Conservation (phyloP, 2,113 vertebrate species). For the Xerus inauris region DNA sequence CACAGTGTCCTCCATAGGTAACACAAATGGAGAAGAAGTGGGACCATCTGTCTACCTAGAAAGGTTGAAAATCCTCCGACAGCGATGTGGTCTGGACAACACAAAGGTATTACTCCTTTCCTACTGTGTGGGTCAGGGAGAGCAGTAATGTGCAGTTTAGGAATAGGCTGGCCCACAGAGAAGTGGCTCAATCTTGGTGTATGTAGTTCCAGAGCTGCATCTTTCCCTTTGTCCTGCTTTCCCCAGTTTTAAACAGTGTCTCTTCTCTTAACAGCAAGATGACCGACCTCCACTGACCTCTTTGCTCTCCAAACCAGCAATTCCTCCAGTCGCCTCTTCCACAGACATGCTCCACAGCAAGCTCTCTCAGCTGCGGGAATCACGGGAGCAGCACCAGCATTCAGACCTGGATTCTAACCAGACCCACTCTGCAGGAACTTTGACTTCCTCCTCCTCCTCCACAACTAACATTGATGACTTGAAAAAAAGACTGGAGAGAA, state of each 20-base stretch:
- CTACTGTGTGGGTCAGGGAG: background rate
- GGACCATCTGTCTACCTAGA: slow-evolving; percentile 97
- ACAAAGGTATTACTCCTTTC: slow-evolving; percentile 88
- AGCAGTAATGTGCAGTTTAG: background rate
- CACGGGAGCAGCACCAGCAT: slow-evolving; percentile 95
- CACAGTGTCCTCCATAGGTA: slow-evolving; percentile 87
- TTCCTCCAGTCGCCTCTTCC: slow-evolving; percentile 93
- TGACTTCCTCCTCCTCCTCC: slow-evolving; percentile 90
- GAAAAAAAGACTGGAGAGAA: slow-evolving; percentile 99
- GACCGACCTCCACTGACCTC: slow-evolving; percentile 92
- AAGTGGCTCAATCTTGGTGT: accelerated
- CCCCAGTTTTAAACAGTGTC: background rate
- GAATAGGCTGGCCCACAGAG: background rate
- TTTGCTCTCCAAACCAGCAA: slow-evolving; percentile 93
- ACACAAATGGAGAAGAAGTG: slow-evolving; percentile 94
- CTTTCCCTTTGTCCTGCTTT: background rate
- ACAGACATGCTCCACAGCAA: slow-evolving; percentile 99
- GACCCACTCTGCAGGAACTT: slow-evolving; percentile 89
- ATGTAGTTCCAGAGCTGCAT: background rate
- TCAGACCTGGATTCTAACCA: slow-evolving; percentile 91
- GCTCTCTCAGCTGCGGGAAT: slow-evolving; percentile 98
- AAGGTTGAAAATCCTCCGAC: slow-evolving; percentile 97
- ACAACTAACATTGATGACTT: slow-evolving; percentile 97
- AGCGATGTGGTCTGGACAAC: slow-evolving; percentile 96
- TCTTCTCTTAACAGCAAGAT: slow-evolving; percentile 82